phyloP scores from a whole-genome alignment of 2,113 vertebrate genomes.

The Burhinus bistriatus region DNA sequence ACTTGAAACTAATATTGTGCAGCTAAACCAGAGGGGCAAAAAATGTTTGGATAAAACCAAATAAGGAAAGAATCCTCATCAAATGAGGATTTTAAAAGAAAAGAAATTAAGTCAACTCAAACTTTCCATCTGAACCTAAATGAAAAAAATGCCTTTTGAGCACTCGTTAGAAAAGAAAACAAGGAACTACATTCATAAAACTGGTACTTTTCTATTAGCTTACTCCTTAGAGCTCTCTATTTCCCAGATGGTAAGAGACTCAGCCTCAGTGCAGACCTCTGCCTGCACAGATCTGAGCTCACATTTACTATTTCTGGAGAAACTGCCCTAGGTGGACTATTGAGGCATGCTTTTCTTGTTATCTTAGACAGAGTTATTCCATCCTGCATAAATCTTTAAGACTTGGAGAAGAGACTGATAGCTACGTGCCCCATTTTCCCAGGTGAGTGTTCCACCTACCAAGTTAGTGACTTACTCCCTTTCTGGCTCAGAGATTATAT shows the following conservation, averaged over 20 bases:
- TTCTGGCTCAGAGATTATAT: background rate
- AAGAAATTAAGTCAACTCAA: background rate
- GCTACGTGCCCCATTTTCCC: background rate
- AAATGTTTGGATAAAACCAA: background rate
- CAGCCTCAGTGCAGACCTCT: background rate
- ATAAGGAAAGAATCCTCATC: background rate
- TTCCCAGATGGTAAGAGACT: background rate
- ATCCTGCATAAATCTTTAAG: background rate
- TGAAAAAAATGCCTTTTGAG: background rate
- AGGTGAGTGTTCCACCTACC: background rate
- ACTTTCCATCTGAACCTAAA: background rate
- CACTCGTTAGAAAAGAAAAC: background rate
- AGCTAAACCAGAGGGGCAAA: background rate
- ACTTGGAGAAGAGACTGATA: background rate
- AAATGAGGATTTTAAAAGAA: background rate
- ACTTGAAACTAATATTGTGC: background rate
- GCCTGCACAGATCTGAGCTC: background rate
- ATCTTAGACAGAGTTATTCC: background rate
- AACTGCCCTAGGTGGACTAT: background rate
- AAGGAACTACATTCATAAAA: background rate
- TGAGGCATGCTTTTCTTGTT: background rate
- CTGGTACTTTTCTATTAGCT: background rate
- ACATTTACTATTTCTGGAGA: background rate
- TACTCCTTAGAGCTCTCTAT: background rate
- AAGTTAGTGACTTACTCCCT: background rate